Percentiles rank a stretch among this genome's conserved stretches.
phyloP scores from a whole-genome alignment of 2,888 invertebrate species.

The Cephus rjabovi region DNA sequence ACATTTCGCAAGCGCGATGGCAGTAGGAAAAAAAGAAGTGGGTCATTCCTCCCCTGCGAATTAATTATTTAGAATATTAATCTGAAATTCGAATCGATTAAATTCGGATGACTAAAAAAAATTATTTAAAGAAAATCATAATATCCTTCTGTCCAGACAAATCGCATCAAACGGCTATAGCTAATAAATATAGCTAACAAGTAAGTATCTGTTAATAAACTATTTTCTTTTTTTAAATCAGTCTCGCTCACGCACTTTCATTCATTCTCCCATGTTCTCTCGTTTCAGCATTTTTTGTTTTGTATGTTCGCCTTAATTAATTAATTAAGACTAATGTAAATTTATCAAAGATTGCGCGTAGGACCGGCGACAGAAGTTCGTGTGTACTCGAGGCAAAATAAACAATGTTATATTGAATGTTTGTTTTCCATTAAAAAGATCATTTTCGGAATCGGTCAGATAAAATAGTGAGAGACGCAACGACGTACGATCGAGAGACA shows the following conservation, averaged over 20 bases:
- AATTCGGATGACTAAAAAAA: not conserved
- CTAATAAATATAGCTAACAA: not conserved
- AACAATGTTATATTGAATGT: not conserved
- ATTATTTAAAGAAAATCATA: not conserved
- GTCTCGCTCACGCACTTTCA: not conserved
- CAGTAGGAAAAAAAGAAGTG: not conserved
- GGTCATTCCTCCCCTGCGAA: not conserved
- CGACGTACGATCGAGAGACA: not conserved
- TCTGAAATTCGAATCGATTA: too few species aligned
- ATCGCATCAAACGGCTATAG: not conserved
- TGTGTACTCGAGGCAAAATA: not conserved
- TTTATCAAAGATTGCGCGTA: slow-evolving; percentile 27
- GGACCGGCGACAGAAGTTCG: slow-evolving; percentile 23
- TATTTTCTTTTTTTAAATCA: not conserved
- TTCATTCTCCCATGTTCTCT: not conserved
- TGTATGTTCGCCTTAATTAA: not conserved
- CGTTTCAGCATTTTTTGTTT: not conserved
- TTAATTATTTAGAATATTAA: too few species aligned
- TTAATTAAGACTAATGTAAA: slow-evolving; percentile 8
- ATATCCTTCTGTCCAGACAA: not conserved
- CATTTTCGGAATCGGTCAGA: not conserved
- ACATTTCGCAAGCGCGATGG: not conserved
- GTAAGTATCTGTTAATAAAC: slow-evolving; percentile 1
- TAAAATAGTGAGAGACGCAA: not conserved
- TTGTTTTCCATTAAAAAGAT: not conserved